Conservation (phyloP, 2,113 vertebrate genomes). For the Acanthochromis polyacanthus region DNA sequence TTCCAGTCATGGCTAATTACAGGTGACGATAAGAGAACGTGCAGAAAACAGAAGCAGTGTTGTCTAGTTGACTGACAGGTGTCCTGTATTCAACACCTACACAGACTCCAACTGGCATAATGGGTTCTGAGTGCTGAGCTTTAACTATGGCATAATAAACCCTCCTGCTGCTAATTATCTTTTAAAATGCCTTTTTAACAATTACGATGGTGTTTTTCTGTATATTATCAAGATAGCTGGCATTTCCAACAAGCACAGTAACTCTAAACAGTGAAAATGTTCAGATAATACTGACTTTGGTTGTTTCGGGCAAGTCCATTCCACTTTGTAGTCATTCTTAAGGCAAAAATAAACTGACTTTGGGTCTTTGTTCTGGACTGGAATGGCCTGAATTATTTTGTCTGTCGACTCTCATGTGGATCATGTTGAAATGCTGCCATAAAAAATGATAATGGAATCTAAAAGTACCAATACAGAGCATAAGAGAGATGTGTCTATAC, state of each 20-base stretch:
- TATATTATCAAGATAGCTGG: background rate
- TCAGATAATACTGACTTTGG: background rate
- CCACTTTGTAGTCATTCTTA: background rate
- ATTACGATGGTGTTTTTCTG: background rate
- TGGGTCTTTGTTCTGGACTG: background rate
- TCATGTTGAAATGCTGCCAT: background rate
- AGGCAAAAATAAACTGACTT: background rate
- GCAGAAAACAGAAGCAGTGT: background rate
- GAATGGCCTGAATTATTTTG: too few species aligned
- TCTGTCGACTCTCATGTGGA: background rate
- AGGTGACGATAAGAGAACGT: conserved; percentile 8
- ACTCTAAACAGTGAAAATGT: background rate
- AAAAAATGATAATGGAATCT: background rate
- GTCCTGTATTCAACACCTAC: conserved; percentile 44
- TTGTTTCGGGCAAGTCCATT: background rate
- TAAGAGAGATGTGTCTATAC: background rate
- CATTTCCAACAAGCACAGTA: conserved; percentile 19
- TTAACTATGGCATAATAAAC: conserved; percentile 32
- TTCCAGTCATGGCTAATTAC: conserved; percentile 19
- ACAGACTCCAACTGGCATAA: conserved; percentile 12
- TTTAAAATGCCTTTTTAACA: conserved; percentile 35
- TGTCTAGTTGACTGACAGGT: conserved; percentile 43
- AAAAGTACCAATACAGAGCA: background rate
- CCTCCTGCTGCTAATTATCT: conserved; percentile 34
- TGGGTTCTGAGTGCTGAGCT: conserved; percentile 25